Base-by-base conservation (phyloP, 2,888 invertebrate species). In the Ophonus ardosiacus region DNA sequence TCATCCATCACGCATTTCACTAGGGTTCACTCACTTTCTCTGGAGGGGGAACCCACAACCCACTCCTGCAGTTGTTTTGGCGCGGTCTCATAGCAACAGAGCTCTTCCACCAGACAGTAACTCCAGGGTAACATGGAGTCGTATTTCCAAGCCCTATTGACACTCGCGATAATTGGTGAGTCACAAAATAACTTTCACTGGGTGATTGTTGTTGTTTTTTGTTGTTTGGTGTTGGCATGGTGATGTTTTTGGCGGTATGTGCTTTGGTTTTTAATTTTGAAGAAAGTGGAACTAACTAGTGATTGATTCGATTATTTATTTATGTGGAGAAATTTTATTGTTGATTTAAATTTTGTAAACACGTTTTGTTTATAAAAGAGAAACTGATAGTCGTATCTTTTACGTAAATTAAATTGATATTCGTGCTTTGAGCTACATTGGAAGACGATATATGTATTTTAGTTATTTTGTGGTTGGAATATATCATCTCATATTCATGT, bases 81-180 rank as follows among this genome's bases (percentile, higher is more conserved):
- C 57, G 82, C 71, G 82, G 38, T 71, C 18, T 83, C 83, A 83
- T 83, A 83, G 21, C 59, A 17, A 43, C 71, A 76, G 61, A 7
- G 76, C 59, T 61, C 61, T 57, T 74, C 74, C 83, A 40, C 18
- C 21, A 38, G 17, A 81, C 21, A 56, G 43, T 51, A 51, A 63
- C 68, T 74, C 71, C 40, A 74, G 74, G 59, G 74, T 38, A 59
- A 21, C 51, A 74, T 74, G 74, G 59, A 18, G 59, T 59, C 65
- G 21, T 40, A 38, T 43, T 61, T 61, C n/a, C 57, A 74, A 38
- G 74, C 71, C 59, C 43, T 83, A 59, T 21, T 71, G 38, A 68
- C 31, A 43, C 57, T 59, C 21, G 59, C 40, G 17, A 18, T 43
- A 43, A 38, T 76, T 4, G 61, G 74, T 76, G 43, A 81, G 81